These are phyloP conservation scores for Drosophila baimaii DNA, from an alignment of 1,140 invertebrate species.

Conservation along the genomic window DNA sequence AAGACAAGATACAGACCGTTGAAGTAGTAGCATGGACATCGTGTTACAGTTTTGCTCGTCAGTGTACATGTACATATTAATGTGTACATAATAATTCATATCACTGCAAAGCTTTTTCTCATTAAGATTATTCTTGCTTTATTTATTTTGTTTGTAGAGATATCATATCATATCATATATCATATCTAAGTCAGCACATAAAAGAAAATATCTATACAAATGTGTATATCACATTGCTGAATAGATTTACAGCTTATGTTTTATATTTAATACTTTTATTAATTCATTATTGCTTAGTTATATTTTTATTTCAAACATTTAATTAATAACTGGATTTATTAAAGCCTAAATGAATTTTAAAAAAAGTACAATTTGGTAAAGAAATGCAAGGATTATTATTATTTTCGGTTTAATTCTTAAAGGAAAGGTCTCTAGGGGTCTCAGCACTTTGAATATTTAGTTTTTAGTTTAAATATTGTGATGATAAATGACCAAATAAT, in stretches of 20 bases:
- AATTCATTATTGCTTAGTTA: neutral
- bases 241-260: neutral
- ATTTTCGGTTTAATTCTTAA: too few species aligned
- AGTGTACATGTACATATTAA: too few species aligned
- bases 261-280: neutral
- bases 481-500: neutral
- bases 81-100: neutral
- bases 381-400: too few species aligned
- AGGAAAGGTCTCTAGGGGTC: too few species aligned
- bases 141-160: neutral
- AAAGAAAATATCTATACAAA: neutral
- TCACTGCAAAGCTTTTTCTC: slow-evolving; percentile 6
- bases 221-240: neutral
- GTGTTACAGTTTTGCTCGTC: too few species aligned
- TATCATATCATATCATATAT: slow-evolving; percentile 1
- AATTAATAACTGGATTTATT: too few species aligned
- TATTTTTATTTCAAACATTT: neutral
- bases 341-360: too few species aligned
- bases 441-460: neutral
- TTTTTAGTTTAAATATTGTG: too few species aligned
- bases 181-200: slow-evolving; percentile 3
- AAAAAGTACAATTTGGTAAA: too few species aligned
- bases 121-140: slow-evolving; percentile 14
- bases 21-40: too few species aligned
- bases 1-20: too few species aligned